phyloP scores from a whole-genome alignment of 2,113 vertebrate species.

The Beaufortia kweichowensis region DNA sequence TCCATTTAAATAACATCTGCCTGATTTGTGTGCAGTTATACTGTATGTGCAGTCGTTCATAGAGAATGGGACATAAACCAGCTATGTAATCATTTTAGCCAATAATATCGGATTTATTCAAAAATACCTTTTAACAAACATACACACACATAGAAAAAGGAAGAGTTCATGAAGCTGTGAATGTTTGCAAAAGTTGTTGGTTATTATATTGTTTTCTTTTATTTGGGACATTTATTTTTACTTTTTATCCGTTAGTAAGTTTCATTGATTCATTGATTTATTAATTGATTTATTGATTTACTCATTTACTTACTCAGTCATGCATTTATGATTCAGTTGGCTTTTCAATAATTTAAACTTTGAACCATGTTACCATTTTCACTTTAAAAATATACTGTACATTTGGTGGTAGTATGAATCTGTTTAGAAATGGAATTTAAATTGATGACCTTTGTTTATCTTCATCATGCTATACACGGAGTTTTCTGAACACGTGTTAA shows the following conservation, averaged over 20 bases:
- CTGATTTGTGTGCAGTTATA: conserved; percentile 2
- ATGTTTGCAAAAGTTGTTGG: neutral
- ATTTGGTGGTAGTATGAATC: neutral
- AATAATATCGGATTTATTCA: neutral
- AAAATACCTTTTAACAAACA: neutral
- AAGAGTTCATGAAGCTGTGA: no score
- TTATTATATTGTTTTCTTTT: neutral
- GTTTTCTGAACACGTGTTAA: neutral
- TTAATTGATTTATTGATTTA: neutral
- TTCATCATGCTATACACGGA: conserved; percentile 29
- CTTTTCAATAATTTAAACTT: no score
- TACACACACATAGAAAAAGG: neutral
- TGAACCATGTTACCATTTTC: no score
- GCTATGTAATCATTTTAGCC: neutral
- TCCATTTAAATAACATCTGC: conserved; percentile 34
- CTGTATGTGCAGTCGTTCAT: neutral
- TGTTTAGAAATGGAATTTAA: neutral
- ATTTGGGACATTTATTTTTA: neutral
- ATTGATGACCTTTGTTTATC: conserved; percentile 40
- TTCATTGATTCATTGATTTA: neutral
- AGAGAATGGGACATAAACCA: neutral
- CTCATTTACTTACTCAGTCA: no score
- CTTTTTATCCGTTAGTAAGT: neutral
- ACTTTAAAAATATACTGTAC: no score
- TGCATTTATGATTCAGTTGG: no score